Evolutionary conservation across 2,797 vertebrate species (phyloP), one percentile per base, ranked within the genome.

Genomic region (Monodelphis domestica): DNA sequence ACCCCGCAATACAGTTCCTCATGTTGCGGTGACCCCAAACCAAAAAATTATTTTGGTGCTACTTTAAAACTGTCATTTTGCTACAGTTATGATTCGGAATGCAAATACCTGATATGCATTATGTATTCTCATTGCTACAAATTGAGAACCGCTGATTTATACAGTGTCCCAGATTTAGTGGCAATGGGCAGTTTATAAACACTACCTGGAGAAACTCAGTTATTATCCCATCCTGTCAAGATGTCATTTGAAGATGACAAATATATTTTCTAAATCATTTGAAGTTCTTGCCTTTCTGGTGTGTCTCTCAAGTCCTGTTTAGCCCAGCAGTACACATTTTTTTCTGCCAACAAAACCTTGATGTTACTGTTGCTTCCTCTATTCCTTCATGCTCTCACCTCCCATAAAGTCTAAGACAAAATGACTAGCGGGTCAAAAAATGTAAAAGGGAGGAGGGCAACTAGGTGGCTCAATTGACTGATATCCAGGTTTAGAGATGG

Each of bases 181-280:
- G 52, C 33, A 54, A 9, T 63, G 55, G 28, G 9, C 10, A 52
- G 38, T 70, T 91, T 29, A 88, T 88, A 91, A 55, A 53, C 92
- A 95, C 91, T 51, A 90, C 88, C 53, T 38, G 5, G 51, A 90
- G n/a, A 93, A 90, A 92, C 53, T 21, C 15, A 51, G 17, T 53
- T 38, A 50, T 45, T 88, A 55, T 53, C 53, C 90, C 0, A 54
- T 29, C 10, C 78, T 52, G 9, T 26, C n/a, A 89, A 87, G 87
- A 51, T 88, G 52, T 50, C n/a, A 14, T 5, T 63, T 87, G 78
- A 26, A 14, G 6, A 9, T 2, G 5, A 91, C 51, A 91, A 52
- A 26, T 45, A 24, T 57, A 91, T 84, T 57, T 84, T 38, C 87
- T 51, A 45, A 93, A 29, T 55, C 11, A 50, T 50, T 53, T 88